Percentiles rank a stretch among this genome's conserved stretches.
Conservation (phyloP, 53 echinoderm and acorn worm species). For the Holothuria scabra region DNA sequence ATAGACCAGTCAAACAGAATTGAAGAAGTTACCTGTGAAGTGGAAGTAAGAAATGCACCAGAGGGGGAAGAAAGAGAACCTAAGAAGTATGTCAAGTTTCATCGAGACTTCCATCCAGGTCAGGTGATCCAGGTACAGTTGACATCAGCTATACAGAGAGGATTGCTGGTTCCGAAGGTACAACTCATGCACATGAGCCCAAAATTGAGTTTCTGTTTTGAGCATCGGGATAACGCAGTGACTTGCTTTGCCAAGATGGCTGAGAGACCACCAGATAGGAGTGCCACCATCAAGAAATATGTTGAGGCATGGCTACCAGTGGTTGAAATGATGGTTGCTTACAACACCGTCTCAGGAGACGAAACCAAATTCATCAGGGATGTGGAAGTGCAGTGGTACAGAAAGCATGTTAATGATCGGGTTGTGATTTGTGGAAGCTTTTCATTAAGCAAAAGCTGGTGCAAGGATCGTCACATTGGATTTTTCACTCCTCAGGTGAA, state of each 20-base stretch:
- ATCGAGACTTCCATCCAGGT: constrained; percentile 57
- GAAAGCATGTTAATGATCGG: not conserved
- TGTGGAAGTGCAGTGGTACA: constrained; percentile 70
- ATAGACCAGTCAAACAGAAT: constrained; percentile 42
- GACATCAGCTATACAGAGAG: constrained; percentile 60
- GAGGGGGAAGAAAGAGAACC: not conserved
- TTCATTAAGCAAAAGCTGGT: constrained; percentile 36
- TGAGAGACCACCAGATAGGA: constrained; percentile 40
- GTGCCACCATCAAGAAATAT: constrained; percentile 61
- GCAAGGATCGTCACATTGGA: constrained; percentile 34
- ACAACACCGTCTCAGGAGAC: constrained; percentile 69
- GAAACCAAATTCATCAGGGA: constrained; percentile 71
- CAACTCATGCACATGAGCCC: constrained; percentile 83
- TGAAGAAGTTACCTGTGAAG: constrained; percentile 20
- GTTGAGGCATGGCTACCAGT: constrained; percentile 75
- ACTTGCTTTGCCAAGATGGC: constrained; percentile 72
- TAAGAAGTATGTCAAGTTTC: constrained; percentile 55
- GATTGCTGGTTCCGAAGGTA: constrained; percentile 65
- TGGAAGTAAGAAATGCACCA: not conserved
- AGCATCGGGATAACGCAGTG: constrained; percentile 81
- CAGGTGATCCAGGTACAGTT: constrained; percentile 78
- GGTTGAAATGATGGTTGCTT: constrained; percentile 74
- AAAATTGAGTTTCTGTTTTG: constrained; percentile 71
- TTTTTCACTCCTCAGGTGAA: not conserved
- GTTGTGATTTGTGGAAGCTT: constrained; percentile 47